Evolutionary conservation across 2,113 vertebrate genomes (phyloP), one percentile per base, ranked within the genome.

Genomic region (Crocuta crocuta): DNA sequence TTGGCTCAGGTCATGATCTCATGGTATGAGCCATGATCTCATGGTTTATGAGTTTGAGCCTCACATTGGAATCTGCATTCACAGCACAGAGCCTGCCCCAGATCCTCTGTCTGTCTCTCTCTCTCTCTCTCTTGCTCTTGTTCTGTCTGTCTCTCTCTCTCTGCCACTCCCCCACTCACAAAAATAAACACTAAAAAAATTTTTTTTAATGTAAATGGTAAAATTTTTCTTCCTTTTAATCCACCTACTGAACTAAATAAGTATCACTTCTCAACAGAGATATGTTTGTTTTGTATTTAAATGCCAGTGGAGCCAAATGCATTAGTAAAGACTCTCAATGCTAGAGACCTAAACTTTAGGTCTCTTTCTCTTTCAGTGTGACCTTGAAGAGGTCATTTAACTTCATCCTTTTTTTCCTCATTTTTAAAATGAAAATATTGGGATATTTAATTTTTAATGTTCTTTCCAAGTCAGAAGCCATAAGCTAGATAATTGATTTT

Each of bases 391-490:
- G 5, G 16, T 91, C 61, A 45, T 63, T 78, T 61, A 89, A 45
- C 28, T 10, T 85, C 8, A 76, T 61, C 70, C 1, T 21, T 80
- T 39, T 58, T 43, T 28, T 1, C 0, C 85, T 80, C 43, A 63
- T 70, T 91, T 97, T 91, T 61, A 45, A 91, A 92, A 79, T 74
- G 35, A 81, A 95, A 95, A 82, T 80, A 81, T 73, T 71, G 74
- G 58, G 78, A 66, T 8, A 12, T 13, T 80, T 81, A 26, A 45
- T 83, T 28, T 76, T 95, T 58, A 90, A 81, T 94, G 83, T 95
- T 90, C 87, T 95, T 94, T 96, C 74, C 43, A 96, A 98, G 83
- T 58, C 26, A 4, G 88, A 96, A 94, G 85, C 53, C 82, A 50
- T 93, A 81, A 85, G 5, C 84, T 85, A 31, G 50, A 71, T 65